Percentiles rank a stretch among this genome's conserved stretches.
Conservation (phyloP, 2,113 vertebrate genomes). For the Oreochromis spilurus region DNA sequence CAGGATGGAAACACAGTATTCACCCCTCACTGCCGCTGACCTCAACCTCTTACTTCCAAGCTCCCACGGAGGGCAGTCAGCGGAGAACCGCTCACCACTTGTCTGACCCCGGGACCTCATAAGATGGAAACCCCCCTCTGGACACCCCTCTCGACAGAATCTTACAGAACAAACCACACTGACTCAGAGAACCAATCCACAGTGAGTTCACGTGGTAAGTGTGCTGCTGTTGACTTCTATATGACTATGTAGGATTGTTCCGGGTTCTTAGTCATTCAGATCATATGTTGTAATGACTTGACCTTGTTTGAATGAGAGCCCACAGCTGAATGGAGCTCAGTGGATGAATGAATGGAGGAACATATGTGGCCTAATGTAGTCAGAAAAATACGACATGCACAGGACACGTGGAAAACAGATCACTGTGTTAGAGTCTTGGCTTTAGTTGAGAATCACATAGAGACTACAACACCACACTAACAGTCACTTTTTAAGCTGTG, state of each 20-base stretch:
- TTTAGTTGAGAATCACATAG: neutral
- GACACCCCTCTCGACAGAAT: neutral
- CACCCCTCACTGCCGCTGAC: neutral
- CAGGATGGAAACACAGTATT: neutral
- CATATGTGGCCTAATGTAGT: slow-evolving; percentile 15
- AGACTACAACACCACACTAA: neutral
- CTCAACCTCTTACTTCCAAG: neutral
- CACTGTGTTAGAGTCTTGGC: neutral
- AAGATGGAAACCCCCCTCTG: neutral
- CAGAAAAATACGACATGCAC: neutral
- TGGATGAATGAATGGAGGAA: neutral
- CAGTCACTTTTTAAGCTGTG: neutral
- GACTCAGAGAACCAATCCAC: slow-evolving; percentile 21
- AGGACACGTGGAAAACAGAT: neutral
- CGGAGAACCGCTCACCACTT: neutral
- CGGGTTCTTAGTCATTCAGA: slow-evolving; percentile 15
- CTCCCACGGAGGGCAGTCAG: neutral
- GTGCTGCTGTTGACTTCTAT: slow-evolving; percentile 8
- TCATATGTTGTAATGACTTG: slow-evolving; percentile 36
- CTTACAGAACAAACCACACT: neutral
- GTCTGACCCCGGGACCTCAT: slow-evolving; percentile 31
- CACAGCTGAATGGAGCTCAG: slow-evolving; percentile 1
- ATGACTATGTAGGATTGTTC: slow-evolving; percentile 52
- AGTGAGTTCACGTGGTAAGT: slow-evolving; percentile 37
- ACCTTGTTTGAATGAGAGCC: neutral